Evolutionary conservation across 1,140 invertebrate genomes (phyloP), one percentile per base, ranked within the genome.

Genomic region (Drosophila erecta): DNA sequence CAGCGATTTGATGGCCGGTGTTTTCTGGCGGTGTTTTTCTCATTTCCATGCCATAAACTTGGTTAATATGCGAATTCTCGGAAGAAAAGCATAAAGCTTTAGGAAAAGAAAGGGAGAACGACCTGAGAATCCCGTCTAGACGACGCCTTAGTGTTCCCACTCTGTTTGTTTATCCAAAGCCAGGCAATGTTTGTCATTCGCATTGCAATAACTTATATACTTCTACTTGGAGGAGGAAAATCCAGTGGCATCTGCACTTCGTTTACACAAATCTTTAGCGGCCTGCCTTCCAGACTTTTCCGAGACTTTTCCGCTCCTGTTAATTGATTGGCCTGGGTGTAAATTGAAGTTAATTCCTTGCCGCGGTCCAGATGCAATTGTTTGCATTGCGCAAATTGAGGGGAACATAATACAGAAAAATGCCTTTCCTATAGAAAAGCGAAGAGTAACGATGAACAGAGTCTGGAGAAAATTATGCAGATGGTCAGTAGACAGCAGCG

Each of bases 321-420:
- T 86, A 86, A 86, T 86, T 86, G 81, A 87, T 79, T 76, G 64
- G 70, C 66, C 53, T 55, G 40, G 51, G 51, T 75, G 81, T 85
- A 76, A 86, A 86, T 87, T 86, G 79, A 86, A 86, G 79, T 83
- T 87, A 81, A 86, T 83, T 87, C 70, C 58, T 72, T 79, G 70
- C 70, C 64, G 38, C n/a, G 33, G 41, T 46, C 41, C 37, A 47
- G 41, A 47, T 75, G 64, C 61, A 83, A 83, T 78, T 81, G 78
- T 50, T 30, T 30, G 62, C 55, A 76, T 79, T 84, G 81, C 76
- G 70, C 66, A 81, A 74, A 76, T 66, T 30, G 33, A 35, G 27
- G 15, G 10, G 10, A 17, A 27, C 38, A 54, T 33, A 41, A 33
- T 11, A 17, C 35, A 22, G 11, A 41, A 38, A 46, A 20, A 11